A percentile compares a stretch with the other conserved stretches of the same genome.
Conservation (phyloP, 2,113 vertebrate species). For the Axis porcinus region DNA sequence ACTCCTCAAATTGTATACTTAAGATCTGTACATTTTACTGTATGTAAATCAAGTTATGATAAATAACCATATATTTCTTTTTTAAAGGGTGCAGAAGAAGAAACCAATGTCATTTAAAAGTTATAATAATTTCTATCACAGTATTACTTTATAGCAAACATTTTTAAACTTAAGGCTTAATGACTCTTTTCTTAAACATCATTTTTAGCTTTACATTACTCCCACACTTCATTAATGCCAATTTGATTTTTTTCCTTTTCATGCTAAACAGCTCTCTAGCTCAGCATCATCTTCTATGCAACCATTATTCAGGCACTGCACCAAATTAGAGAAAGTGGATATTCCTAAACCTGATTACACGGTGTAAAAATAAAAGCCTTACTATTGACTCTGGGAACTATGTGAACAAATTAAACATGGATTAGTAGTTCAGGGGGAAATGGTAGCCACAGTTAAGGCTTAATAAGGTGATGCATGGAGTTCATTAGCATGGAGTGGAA, state of each 20-base stretch:
- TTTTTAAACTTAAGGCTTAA: conserved; percentile 21
- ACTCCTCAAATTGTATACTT: not conserved
- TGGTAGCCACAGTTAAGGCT: conserved; percentile 69
- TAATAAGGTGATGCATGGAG: conserved; percentile 75
- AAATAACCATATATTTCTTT: not conserved
- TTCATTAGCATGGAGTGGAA: conserved; percentile 72
- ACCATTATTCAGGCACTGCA: conserved; percentile 57
- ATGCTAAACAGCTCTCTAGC: not conserved
- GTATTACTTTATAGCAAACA: not conserved
- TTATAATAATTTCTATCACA: not conserved
- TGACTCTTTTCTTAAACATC: not conserved
- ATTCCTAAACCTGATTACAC: conserved; percentile 59
- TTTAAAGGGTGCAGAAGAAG: not conserved
- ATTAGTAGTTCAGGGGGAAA: conserved; percentile 71
- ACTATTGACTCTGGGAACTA: conserved; percentile 64
- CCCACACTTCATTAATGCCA: conserved; percentile 17
- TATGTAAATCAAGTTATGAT: not conserved
- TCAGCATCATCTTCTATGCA: conserved; percentile 45
- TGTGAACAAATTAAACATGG: conserved; percentile 60
- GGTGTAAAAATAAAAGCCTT: conserved; percentile 62
- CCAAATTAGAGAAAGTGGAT: conserved; percentile 65
- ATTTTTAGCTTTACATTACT: conserved; percentile 5
- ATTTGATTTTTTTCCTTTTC: not conserved
- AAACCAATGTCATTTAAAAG: not conserved
- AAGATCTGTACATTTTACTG: not conserved